Base-by-base conservation (phyloP, 2,888 invertebrate species). In the Crossocerus cetratus region DNA sequence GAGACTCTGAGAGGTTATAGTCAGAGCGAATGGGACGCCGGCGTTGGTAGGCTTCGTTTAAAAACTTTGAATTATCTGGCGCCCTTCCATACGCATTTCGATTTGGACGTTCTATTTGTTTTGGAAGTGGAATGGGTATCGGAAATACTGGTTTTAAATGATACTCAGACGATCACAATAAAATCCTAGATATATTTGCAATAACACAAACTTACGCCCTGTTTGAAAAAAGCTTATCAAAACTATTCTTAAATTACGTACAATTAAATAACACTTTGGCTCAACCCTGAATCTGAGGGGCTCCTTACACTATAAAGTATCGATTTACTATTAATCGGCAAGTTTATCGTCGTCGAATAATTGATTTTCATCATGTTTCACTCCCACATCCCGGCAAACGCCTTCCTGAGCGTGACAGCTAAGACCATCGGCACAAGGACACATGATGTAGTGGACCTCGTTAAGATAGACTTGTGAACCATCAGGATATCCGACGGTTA, bases 401-500 rank as follows among this genome's bases (percentile, higher is more conserved):
- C 76, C 80, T 2, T 65, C 69, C 22, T 69, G 68, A 2, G 4
- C 14, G 11, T 84, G 72, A 56, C 87, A 87, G 13, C 59, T 65
- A 18, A 85, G 64, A 3, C 82, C 84, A 1, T 75, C 18, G 2
- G 45, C 70, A 21, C 87, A 87, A 18, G 87, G 85, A 42, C 87
- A 87, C 22, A 84, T 57, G 18, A 83, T 74, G 21, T 68, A 73
- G 65, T 86, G 62, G 2, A 86, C 82, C 53, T 82, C 69, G 14
- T 66, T 77, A 20, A 87, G 62, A 11, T 72, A 57, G 16, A 88
- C 55, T 14, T 58, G 32, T 3, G 53, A 23, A 2, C 78, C 79
- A 54, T 86, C 78, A 2, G 88, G 87, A 69, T 86, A 87, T 11
- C 44, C 22, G 16, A 85, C 66, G 0, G 78, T 84, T 43, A 80